These are phyloP conservation scores for Sebastolobus altivelis DNA, from an alignment of 2,797 vertebrate genomes.

Conservation along the genomic window DNA sequence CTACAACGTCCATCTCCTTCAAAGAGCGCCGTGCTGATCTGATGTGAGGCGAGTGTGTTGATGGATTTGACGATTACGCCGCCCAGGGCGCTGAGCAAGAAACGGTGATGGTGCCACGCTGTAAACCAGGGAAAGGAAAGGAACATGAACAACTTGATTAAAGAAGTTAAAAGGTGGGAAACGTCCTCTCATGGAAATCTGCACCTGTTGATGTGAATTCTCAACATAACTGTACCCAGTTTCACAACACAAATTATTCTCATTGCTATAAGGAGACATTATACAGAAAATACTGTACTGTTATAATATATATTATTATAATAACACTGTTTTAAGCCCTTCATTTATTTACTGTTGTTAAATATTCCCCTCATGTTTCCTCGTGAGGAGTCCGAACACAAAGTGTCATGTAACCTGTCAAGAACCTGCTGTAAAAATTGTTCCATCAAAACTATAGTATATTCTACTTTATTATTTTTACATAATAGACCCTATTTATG, in stretches of 20 bases:
- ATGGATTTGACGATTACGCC: constrained; percentile 78
- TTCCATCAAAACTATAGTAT: neutral
- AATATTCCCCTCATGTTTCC: neutral
- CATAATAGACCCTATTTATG: neutral
- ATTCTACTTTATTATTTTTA: neutral
- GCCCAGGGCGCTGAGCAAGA: constrained; percentile 73
- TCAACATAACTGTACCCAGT: neutral
- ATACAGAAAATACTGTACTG: neutral
- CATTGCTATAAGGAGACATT: neutral
- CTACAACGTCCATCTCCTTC: constrained; percentile 80
- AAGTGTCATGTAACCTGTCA: neutral
- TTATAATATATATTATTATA: no score
- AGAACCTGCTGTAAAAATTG: neutral
- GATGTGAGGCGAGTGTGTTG: constrained; percentile 74
- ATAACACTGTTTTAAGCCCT: neutral
- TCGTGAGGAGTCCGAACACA: neutral
- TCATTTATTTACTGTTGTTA: neutral
- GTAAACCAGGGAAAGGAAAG: constrained; percentile 49
- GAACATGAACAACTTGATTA: constrained; percentile 69
- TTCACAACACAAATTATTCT: neutral
- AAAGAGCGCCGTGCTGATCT: constrained; percentile 73
- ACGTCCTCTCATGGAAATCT: constrained; percentile 28
- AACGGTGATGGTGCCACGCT: constrained; percentile 49
- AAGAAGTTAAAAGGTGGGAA: constrained; percentile 58
- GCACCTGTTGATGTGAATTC: constrained; percentile 10